These are phyloP conservation scores for Neolamprologus brichardi DNA, from an alignment of 2,113 vertebrate species.

Conservation along the genomic window DNA sequence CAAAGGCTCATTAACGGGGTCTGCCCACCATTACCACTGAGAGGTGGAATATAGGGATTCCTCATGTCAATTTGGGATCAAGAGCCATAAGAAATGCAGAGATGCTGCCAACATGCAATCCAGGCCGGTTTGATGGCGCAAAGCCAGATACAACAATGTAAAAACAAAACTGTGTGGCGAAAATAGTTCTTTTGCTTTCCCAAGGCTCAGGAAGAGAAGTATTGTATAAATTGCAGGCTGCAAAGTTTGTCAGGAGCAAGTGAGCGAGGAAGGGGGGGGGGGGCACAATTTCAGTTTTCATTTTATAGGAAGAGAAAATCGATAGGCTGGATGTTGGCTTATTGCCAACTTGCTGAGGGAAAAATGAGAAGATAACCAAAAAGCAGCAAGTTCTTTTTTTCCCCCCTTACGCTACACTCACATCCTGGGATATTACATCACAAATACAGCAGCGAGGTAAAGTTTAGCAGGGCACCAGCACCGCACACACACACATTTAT, in stretches of 20 bases:
- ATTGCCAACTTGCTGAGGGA: slow-evolving; percentile 48
- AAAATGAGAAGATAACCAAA: slow-evolving; percentile 50
- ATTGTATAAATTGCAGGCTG: slow-evolving; percentile 44
- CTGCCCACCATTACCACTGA: slow-evolving; percentile 2
- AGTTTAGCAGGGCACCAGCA: not conserved
- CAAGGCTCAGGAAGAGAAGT: not conserved
- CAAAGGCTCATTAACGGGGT: slow-evolving; percentile 53
- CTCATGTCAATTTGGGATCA: slow-evolving; percentile 44
- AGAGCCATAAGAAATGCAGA: slow-evolving; percentile 30
- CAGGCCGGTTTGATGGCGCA: not conserved
- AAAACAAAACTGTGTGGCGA: not conserved
- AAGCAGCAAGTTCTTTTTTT: slow-evolving; percentile 23
- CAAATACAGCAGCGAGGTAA: slow-evolving; percentile 6
- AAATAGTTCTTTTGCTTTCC: slow-evolving; percentile 7
- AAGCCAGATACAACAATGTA: not conserved
- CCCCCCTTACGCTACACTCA: not conserved
- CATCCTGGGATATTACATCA: slow-evolving; percentile 44
- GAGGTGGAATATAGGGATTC: slow-evolving; percentile 34
- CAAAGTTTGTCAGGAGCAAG: slow-evolving; percentile 51
- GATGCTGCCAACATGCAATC: not conserved
- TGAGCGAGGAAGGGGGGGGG: not conserved
- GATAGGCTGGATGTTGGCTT: slow-evolving; percentile 48
- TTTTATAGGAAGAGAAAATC: slow-evolving; percentile 63
- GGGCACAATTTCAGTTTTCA: slow-evolving; percentile 55
- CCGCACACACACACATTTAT: not conserved